Percentiles rank a stretch among this genome's conserved stretches.
These are phyloP conservation scores for Asteroscopus sphinx DNA, from an alignment of 2,888 invertebrate genomes.

Conservation along the genomic window DNA sequence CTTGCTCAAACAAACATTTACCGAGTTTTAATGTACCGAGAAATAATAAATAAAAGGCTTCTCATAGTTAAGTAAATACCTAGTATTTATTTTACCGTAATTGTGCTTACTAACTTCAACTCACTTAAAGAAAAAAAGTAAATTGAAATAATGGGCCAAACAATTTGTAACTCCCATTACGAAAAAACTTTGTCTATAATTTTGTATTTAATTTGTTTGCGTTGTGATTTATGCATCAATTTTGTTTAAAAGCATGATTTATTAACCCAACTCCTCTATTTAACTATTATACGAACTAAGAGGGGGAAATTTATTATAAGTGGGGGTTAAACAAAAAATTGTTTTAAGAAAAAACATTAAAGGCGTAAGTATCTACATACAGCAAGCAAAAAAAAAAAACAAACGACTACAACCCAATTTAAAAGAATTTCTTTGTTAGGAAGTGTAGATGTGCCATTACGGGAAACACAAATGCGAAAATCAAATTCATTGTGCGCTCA, in stretches of 20 bases:
- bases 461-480: too few relatives aligned
- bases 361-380: too few relatives aligned
- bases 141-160: conserved; percentile 70
- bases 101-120: conserved; percentile 59
- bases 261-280: conserved; percentile 51
- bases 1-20: neutral
- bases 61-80: conserved; percentile 17
- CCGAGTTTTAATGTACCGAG: conserved; percentile 6
- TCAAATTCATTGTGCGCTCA: too few relatives aligned
- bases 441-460: too few relatives aligned
- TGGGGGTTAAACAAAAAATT: neutral
- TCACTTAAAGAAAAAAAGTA: conserved; percentile 61
- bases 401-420: too few relatives aligned
- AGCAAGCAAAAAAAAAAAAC: too few relatives aligned
- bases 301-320: conserved; percentile 24
- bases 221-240: conserved; percentile 71
- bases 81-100: conserved; percentile 39
- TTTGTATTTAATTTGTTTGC: conserved; percentile 74
- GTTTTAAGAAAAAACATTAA: too few relatives aligned
- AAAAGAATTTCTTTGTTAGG: too few relatives aligned
- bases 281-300: conserved; percentile 26
- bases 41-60: conserved; percentile 19
- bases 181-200: conserved; percentile 76
- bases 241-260: conserved; percentile 65
- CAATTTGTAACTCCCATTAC: conserved; percentile 79